These are phyloP conservation scores for Brachyopa scutellaris DNA, from an alignment of 2,888 invertebrate genomes.

Conservation along the genomic window DNA sequence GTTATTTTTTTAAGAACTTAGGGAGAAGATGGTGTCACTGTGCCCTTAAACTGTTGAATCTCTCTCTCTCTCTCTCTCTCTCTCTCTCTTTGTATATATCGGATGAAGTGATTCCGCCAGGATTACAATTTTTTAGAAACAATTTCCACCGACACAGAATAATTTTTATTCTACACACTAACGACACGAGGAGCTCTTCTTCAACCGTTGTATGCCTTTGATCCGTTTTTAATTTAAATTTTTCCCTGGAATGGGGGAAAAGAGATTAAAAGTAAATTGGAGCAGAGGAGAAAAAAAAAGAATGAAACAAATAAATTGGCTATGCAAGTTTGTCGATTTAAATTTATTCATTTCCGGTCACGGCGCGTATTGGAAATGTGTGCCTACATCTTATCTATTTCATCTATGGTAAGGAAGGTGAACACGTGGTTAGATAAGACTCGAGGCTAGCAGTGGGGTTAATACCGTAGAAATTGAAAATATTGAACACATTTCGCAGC, in stretches of 20 bases:
- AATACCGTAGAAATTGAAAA: conserved; percentile 70
- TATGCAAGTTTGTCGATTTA: conserved; percentile 56
- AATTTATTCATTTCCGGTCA: conserved; percentile 71
- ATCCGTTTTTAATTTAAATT: conserved; percentile 72
- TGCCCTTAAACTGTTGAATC: conserved; percentile 65
- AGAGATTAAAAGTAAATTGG: conserved; percentile 72
- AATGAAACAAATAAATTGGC: conserved; percentile 37
- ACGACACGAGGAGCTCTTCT: conserved; percentile 18
- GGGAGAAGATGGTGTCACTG: background rate
- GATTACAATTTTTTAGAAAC: conserved; percentile 56
- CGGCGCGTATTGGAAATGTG: conserved; percentile 50
- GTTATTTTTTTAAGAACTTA: background rate
- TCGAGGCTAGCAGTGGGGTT: conserved; percentile 41
- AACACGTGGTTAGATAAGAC: background rate
- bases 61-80: no score
- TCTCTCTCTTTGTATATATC: no score
- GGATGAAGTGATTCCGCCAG: conserved; percentile 18
- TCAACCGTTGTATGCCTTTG: conserved; percentile 52
- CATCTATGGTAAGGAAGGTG: background rate
- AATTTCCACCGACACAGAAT: conserved; percentile 50
- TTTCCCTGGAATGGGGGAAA: conserved; percentile 29
- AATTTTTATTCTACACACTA: conserved; percentile 55
- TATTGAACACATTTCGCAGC: conserved; percentile 29
- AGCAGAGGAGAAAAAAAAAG: conserved; percentile 18
- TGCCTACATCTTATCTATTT: conserved; percentile 41